Conservation (phyloP, 2,113 vertebrate genomes). For the Lophius piscatorius region DNA sequence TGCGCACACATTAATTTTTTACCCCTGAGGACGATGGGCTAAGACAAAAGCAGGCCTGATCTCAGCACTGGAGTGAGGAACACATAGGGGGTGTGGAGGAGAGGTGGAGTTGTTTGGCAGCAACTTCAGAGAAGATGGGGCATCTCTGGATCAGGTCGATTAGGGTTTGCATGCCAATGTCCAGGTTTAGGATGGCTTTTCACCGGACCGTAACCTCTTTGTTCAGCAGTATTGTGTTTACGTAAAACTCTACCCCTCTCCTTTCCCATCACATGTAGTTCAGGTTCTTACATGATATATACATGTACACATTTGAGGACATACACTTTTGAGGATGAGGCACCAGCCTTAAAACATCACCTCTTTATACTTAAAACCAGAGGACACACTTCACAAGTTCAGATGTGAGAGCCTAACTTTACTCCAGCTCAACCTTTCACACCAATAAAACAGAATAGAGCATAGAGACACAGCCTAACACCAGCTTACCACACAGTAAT, state of each 20-base stretch:
- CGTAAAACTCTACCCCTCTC: conserved; percentile 10
- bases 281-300: conserved; percentile 58
- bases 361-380: conserved; percentile 21
- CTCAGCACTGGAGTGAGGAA: conserved; percentile 31
- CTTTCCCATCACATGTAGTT: conserved; percentile 17
- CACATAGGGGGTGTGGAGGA: conserved; percentile 1
- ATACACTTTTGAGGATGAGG: conserved; percentile 8
- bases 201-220: conserved; percentile 63
- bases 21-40: conserved; percentile 3
- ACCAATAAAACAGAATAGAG: conserved; percentile 41
- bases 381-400: conserved; percentile 73
- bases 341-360: neutral
- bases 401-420: conserved; percentile 48
- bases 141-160: conserved; percentile 58
- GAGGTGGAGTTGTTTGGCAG: conserved; percentile 44
- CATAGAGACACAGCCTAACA: neutral
- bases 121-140: conserved; percentile 58
- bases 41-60: conserved; percentile 3
- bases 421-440: conserved; percentile 62
- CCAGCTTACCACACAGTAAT: neutral
- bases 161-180: conserved; percentile 59
- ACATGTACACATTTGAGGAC: conserved; percentile 5
- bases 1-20: neutral
- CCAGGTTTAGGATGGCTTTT: conserved; percentile 60
- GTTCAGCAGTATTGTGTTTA: conserved; percentile 63